Conservation (phyloP, 1,140 invertebrate genomes). For the Pogonognathellus flavescens region DNA sequence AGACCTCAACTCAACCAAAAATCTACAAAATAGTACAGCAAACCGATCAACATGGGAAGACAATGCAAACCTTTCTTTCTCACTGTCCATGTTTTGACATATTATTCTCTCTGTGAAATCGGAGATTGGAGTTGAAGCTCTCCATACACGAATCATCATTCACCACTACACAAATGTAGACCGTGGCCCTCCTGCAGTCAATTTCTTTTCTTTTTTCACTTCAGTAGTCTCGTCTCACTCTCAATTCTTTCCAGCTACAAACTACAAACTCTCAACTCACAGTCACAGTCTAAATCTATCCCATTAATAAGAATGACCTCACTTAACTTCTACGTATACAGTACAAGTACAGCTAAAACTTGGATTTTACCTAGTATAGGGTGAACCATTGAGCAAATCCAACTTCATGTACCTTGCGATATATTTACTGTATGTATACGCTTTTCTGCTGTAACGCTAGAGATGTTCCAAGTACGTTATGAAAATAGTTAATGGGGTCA, state of each 20-base stretch:
- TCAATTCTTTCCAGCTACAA: conserved; percentile 7
- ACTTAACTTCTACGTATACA: not conserved
- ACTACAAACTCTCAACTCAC: conserved; percentile 33
- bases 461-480: too few relatives aligned
- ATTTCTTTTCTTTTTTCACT: conserved; percentile 22
- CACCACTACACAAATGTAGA: not conserved
- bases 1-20: conserved; percentile 37
- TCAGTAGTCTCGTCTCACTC: conserved; percentile 22
- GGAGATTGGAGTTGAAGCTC: conserved; percentile 39
- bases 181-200: conserved; percentile 24
- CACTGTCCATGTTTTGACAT: conserved; percentile 48
- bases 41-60: conserved; percentile 20
- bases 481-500: too few relatives aligned
- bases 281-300: conserved; percentile 30
- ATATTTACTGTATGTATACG: too few relatives aligned
- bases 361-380: too few relatives aligned
- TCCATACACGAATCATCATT: conserved; percentile 35
- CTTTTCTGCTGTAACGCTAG: too few relatives aligned
- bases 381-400: too few relatives aligned
- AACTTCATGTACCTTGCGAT: too few relatives aligned
- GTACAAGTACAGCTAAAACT: too few relatives aligned
- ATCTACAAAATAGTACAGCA: not conserved
- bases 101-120: conserved; percentile 47
- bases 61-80: conserved; percentile 40
- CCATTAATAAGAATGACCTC: conserved; percentile 30